Evolutionary conservation across 2,113 vertebrate genomes (phyloP).

Genomic region (Myrmecophaga tridactyla): DNA sequence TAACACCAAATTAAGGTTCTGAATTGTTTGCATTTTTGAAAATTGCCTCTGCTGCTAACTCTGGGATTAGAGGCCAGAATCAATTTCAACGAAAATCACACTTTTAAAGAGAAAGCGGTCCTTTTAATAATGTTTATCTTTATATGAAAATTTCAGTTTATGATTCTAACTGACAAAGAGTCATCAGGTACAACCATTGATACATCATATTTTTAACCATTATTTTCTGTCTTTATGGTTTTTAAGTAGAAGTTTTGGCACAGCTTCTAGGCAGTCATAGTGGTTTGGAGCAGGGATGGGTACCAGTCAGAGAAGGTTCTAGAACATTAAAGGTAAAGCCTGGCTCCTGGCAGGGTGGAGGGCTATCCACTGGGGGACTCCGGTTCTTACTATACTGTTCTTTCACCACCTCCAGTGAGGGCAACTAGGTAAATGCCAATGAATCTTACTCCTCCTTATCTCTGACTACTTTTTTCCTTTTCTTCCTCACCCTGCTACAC

Average conservation of each 20-base stretch:
- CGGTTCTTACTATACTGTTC: neutral
- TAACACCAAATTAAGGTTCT: neutral
- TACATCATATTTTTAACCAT: neutral
- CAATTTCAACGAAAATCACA: slow-evolving; percentile 9
- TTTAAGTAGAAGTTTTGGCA: neutral
- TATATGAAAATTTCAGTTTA: slow-evolving; percentile 14
- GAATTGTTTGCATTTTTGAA: neutral
- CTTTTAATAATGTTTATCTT: neutral
- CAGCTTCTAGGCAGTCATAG: neutral
- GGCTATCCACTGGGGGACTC: neutral
- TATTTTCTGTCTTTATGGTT: neutral
- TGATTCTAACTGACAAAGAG: neutral
- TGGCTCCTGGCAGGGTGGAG: neutral
- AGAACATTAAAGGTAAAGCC: neutral
- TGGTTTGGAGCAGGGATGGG: neutral
- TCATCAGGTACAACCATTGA: neutral
- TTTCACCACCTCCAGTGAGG: neutral
- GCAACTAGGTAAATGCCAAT: neutral
- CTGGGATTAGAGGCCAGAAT: neutral
- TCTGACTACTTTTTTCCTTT: neutral
- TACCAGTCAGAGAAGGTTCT: neutral
- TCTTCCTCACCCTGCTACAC: neutral
- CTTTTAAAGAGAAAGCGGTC: neutral
- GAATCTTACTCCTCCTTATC: neutral
- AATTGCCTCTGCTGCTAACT: neutral